Evolutionary conservation across 2,113 vertebrate species (phyloP), one percentile per base, ranked within the genome.

Genomic region (Phrynosoma platyrhinos): DNA sequence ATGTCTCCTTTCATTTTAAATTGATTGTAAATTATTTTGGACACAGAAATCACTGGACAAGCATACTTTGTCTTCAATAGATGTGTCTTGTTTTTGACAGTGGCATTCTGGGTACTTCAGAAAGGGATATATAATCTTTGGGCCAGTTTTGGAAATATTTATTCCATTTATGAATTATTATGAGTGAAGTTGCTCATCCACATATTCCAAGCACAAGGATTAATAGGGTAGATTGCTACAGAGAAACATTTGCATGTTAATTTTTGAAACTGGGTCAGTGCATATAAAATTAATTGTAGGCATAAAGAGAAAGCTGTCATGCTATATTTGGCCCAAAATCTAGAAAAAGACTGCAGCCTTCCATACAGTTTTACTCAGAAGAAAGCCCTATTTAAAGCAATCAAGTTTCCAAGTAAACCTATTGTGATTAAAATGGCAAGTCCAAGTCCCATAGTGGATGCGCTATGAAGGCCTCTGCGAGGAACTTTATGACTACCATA

Each of bases 181-280:
- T 72, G 30, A 64, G 25, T 64, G 53, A 68, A n/a, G 36, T 83
- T 23, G n/a, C 81, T 88, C 30, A 55, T 58, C 69, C 12, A 25
- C 21, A 76, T 77, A 58, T 76, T 36, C 36, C 72, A 86, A 71
- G 36, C 53, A 72, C 25, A 58, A 18, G 27, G 68, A 84, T 84
- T 79, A 79, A 64, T 72, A 52, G 36, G 21, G 25, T 71, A 79
- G 66, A 84, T 71, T 71, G 62, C 76, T 88, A 78, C 21, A 71
- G 32, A 84, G 64, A 83, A 72, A 79, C 76, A 62, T 36, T 84
- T 84, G 87, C 68, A 84, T 89, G 53, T 79, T 74, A 84, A 89
- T 79, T 84, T 89, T 71, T 84, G 36, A 79, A 89, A 79, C 55
- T 84, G 66, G 76, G 64, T 72, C 87, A 84, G 53, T 72, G 66